A percentile compares a stretch with the other conserved stretches of the same genome.
Conservation (phyloP, 2,797 vertebrate genomes). For the Meriones psammophilus region DNA sequence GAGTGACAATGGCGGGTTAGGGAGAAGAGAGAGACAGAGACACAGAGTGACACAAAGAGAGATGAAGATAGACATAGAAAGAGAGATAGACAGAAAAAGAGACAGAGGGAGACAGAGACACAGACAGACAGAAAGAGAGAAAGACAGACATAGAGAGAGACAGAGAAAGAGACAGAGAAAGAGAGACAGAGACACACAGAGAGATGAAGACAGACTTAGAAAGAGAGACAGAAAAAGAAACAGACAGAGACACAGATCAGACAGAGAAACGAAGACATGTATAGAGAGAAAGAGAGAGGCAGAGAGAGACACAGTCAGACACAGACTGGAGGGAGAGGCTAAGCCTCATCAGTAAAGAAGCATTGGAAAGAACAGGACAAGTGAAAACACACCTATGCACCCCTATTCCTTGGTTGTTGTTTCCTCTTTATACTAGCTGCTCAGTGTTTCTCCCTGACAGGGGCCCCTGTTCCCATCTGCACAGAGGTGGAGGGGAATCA, state of each 20-base stretch:
- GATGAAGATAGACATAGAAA: background rate
- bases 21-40: background rate
- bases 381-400: background rate
- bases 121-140: background rate
- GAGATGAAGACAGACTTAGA: accelerated
- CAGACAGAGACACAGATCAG: background rate
- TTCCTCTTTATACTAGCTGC: background rate
- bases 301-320: background rate
- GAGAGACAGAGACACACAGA: accelerated
- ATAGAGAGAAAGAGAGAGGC: background rate
- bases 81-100: background rate
- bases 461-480: background rate
- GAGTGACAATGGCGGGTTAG: background rate
- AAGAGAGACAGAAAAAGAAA: background rate
- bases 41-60: background rate
- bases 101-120: background rate
- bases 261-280: background rate
- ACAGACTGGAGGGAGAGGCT: background rate
- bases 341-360: background rate
- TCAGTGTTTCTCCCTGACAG: slow-evolving; percentile 14
- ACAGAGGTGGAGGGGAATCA: background rate
- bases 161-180: no score
- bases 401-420: background rate
- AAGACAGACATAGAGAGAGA: background rate
- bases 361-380: background rate